A percentile compares a stretch with the other conserved stretches of the same genome.
Evolutionary conservation across 2,113 vertebrate genomes (phyloP).

Genomic region (Onychorhynchus coronatus): DNA sequence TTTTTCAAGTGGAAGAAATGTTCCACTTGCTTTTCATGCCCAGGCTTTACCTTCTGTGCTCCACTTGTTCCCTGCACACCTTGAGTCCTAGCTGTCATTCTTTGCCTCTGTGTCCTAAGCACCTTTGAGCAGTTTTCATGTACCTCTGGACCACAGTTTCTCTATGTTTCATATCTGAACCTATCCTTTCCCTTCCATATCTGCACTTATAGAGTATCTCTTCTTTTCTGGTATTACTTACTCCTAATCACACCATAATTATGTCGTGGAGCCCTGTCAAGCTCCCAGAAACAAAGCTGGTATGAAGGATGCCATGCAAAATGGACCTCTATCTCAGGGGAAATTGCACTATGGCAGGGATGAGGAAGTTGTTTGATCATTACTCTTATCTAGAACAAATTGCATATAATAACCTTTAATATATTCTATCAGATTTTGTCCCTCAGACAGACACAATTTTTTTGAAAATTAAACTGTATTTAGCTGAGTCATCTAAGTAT

Average conservation of each 20-base stretch:
- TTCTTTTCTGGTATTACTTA: constrained; percentile 47
- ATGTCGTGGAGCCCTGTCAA: not conserved
- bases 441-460: not conserved
- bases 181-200: not conserved
- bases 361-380: constrained; percentile 47
- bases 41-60: not conserved
- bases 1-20: not conserved
- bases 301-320: not conserved
- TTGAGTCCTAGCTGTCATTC: not conserved
- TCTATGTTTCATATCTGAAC: not conserved
- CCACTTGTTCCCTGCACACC: not conserved
- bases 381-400: constrained; percentile 69
- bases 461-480: not conserved
- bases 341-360: not conserved
- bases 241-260: constrained; percentile 36
- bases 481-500: constrained; percentile 14
- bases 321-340: not conserved
- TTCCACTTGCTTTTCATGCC: not conserved
- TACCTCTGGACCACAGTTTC: not conserved
- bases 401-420: constrained; percentile 57
- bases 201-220: not conserved
- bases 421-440: constrained; percentile 42
- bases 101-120: not conserved
- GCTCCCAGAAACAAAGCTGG: not conserved
- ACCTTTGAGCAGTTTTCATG: not conserved